Conservation (phyloP, 2,113 vertebrate genomes). For the Leucopsar rothschildi region DNA sequence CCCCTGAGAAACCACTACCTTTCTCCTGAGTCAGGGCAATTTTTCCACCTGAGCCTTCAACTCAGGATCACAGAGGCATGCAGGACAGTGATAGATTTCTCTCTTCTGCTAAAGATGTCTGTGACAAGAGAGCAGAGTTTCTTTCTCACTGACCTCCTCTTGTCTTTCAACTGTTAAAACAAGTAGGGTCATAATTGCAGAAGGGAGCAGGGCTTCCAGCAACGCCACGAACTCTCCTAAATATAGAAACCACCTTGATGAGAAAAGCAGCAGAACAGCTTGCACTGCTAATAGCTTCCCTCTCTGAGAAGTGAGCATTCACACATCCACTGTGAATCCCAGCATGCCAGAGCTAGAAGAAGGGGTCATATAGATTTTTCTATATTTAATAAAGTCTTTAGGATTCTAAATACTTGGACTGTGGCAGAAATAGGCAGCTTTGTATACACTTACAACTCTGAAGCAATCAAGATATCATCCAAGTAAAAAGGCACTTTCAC, state of each 20-base stretch:
- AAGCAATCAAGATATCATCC: background rate
- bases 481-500: background rate
- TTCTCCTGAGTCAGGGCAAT: background rate
- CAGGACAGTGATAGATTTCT: background rate
- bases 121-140: background rate
- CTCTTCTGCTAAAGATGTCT: background rate
- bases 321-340: background rate
- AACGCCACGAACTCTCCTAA: background rate
- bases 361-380: slow-evolving; percentile 9
- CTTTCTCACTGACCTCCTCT: background rate
- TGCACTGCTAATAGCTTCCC: background rate
- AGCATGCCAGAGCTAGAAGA: background rate
- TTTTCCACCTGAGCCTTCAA: background rate
- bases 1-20: background rate
- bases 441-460: background rate
- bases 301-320: background rate
- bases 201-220: background rate
- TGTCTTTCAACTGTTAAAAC: background rate
- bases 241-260: background rate
- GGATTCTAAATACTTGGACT: background rate
- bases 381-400: background rate
- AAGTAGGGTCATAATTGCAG: background rate
- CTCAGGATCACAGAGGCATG: background rate
- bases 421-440: background rate
- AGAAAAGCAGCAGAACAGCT: background rate